These are phyloP conservation scores for Gavialis gangeticus DNA, from an alignment of 2,113 vertebrate genomes.

Conservation along the genomic window DNA sequence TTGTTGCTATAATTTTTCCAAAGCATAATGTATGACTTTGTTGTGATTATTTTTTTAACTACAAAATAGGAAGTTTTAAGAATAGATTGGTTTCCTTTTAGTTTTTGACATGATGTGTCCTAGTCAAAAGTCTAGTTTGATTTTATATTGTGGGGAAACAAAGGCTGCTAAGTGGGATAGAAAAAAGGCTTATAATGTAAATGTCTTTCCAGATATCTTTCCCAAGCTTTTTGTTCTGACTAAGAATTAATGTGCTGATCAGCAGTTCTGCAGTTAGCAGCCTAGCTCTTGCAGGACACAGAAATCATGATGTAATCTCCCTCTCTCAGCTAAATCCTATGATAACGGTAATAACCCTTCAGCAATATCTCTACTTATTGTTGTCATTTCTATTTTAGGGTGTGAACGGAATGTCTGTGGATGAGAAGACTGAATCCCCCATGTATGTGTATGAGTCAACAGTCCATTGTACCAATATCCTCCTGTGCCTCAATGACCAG, in stretches of 20 bases:
- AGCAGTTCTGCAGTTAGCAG: not conserved
- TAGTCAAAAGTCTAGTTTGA: not conserved
- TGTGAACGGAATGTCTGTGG: conserved; percentile 99
- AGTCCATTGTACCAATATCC: conserved; percentile 99
- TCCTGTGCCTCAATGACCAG: conserved; percentile 99
- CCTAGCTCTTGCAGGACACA: not conserved
- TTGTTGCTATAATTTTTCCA: conserved; percentile 17
- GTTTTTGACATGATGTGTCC: conserved; percentile 14
- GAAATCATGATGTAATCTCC: not conserved
- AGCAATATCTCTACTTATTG: conserved; percentile 17
- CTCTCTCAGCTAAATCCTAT: not conserved
- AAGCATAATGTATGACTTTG: conserved; percentile 2
- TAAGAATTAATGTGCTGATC: not conserved
- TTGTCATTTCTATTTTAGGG: conserved; percentile 87
- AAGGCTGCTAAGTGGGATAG: not conserved
- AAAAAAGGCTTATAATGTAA: not conserved
- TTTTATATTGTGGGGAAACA: not conserved
- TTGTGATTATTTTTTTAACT: not conserved
- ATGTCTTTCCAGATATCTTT: not conserved
- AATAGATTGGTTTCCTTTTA: not conserved
- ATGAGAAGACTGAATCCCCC: conserved; percentile 99
- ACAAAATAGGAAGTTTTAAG: conserved; percentile 11
- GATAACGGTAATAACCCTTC: not conserved
- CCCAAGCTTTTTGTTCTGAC: not conserved
- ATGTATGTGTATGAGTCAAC: conserved; percentile 99